Evolutionary conservation across 2,797 vertebrate genomes (phyloP).

Genomic region (Capromys pilorides): DNA sequence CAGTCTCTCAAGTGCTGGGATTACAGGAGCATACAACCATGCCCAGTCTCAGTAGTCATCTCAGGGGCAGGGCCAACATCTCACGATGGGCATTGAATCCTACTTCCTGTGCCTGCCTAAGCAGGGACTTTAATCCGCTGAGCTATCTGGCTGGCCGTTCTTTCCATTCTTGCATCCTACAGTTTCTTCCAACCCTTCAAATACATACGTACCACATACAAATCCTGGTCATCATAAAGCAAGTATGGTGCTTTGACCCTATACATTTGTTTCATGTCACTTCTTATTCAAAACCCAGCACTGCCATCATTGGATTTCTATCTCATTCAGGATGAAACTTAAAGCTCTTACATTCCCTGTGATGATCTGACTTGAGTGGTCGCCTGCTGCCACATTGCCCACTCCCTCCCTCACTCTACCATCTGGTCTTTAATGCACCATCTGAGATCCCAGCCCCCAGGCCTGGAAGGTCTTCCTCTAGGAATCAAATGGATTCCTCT

Average conservation of each 20-base stretch:
- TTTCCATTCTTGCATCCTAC: neutral
- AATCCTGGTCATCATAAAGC: neutral
- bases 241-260: neutral
- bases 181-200: neutral
- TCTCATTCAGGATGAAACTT: neutral
- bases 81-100: no score
- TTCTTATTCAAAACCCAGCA: neutral
- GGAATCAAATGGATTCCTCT: neutral
- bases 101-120: no score
- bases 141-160: neutral
- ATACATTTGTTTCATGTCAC: neutral
- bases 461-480: neutral
- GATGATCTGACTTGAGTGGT: neutral
- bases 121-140: no score
- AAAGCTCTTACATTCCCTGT: neutral
- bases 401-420: neutral
- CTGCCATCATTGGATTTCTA: neutral
- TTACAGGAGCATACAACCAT: no score
- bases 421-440: rapidly evolving
- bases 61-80: no score
- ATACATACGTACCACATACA: neutral
- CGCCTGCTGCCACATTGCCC: neutral
- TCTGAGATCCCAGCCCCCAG: neutral
- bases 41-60: no score
- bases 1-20: no score